Base-by-base conservation (phyloP, 2,113 vertebrate genomes). In the Micronisus gabar region DNA sequence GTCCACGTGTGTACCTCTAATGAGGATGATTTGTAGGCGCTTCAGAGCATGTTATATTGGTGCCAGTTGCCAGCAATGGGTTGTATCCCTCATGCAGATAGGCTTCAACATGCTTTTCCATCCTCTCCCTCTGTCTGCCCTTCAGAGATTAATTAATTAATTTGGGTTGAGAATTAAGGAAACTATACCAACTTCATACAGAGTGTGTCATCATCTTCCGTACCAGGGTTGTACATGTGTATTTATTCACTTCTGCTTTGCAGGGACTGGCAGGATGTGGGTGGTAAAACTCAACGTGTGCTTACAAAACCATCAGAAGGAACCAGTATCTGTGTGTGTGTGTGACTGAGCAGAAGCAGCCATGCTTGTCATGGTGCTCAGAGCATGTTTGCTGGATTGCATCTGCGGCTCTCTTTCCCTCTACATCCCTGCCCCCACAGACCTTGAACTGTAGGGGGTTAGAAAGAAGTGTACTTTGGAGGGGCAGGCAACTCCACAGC, bases 231-330 rank as follows among this genome's bases (percentile, higher is more conserved):
- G 72, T 81, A 78, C 36, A 68, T 9, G 59, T 40, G 48, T 30
- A 11, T 73, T 79, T 52, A 34, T 73, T 95, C 88, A 81, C 86
- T 97, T 96, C 86, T 97, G 88, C 94, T 95, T 95, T 92, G 91
- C 80, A 40, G 67, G 70, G 53, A 18, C 59, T 26, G 56, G 67
- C 97, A 97, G 96, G 95, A 97, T 97, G 95, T 97, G 95, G 90
- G 70, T 78, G 84, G 65, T 63, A 26, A 30, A 74, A n/a, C 65
- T 80, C 36, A 48, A 10, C 5, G 2, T 80, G 85, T 55, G 75
- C 79, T 95, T n/a, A 68, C 76, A 47, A 76, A 73, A 43, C 11
- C 14, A 10, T 73, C 20, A 11, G 23, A 61, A 92, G 91, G 95
- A 96, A 95, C 84, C 88, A 95, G 94, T 40, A 73, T 86, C 70